Base-by-base conservation (phyloP, 2,797 vertebrate species). In the Miichthys miiuy region DNA sequence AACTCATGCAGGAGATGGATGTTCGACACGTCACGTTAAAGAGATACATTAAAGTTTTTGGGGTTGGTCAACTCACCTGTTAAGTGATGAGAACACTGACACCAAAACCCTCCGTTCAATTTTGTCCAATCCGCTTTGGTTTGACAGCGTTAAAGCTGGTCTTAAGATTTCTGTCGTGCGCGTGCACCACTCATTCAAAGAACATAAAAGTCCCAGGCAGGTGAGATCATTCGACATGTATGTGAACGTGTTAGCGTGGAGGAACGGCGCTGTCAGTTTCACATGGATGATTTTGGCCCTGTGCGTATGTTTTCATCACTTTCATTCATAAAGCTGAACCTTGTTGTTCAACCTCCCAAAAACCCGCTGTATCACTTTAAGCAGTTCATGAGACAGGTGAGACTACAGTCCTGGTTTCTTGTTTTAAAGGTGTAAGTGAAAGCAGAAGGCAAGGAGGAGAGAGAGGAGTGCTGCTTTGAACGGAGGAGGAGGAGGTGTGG, bases 391-490 rank as follows among this genome's bases (percentile, higher is more conserved):
- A 60, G 21, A 83, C 81, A 78, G 75, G 81, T 78, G 76, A 85
- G 47, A 55, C 80, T 38, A 63, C 42, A 57, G 23, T 54, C 57
- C 8, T 5, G 23, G 66, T 54, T 80, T 51, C 86, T 47, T 21
- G 66, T 63, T 46, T 51, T 47, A 25, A 16, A 75, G 70, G 81
- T 75, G 80, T 6, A 2, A 60, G 63, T 78, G 67, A 70, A 64
- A 72, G 80, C 56, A 58, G 41, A 74, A 77, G 13, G 77, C 73
- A 61, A 6, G 69, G 58, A 65, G 65, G 72, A 77, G 62, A 72
- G 65, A 81, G 77, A 80, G 78, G 64, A 69, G 84, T 57, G 82
- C 46, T 74, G 79, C 70, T 80, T 51, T 85, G 80, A 79, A 62
- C 72, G 57, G 67, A 81, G 72, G 70, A 66, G 82, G 30, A 34